These are phyloP conservation scores for Melanotus villosus DNA, from an alignment of 2,888 invertebrate genomes.

Conservation along the genomic window DNA sequence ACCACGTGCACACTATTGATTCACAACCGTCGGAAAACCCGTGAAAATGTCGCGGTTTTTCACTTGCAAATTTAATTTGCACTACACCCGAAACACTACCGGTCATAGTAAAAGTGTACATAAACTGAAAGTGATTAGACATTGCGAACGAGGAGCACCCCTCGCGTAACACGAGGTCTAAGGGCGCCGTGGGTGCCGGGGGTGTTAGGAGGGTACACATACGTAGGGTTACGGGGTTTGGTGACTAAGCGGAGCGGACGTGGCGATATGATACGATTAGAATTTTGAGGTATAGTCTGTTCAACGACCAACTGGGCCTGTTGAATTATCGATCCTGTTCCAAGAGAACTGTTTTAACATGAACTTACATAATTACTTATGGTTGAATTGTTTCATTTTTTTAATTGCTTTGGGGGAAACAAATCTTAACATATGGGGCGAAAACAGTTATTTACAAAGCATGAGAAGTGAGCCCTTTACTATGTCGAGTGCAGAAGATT, in stretches of 20 bases:
- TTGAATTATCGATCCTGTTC: conserved; percentile 16
- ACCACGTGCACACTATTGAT: conserved; percentile 24
- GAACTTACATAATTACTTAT: too few species aligned
- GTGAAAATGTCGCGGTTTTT: not conserved
- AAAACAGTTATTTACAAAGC: too few species aligned
- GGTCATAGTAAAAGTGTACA: conserved; percentile 54
- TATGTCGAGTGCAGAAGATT: too few species aligned
- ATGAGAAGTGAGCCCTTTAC: too few species aligned
- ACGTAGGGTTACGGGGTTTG: conserved; percentile 58
- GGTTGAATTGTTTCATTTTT: too few species aligned
- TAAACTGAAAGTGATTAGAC: conserved; percentile 66
- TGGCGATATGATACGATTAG: conserved; percentile 49
- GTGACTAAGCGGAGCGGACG: conserved; percentile 58
- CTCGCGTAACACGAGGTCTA: conserved; percentile 52
- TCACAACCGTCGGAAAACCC: not conserved
- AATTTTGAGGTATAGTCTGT: conserved; percentile 36
- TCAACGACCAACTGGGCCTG: conserved; percentile 3
- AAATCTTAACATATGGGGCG: too few species aligned
- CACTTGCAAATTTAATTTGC: conserved; percentile 20
- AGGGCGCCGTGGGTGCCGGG: conserved; percentile 54
- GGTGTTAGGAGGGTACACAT: conserved; percentile 56
- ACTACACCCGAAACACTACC: conserved; percentile 33
- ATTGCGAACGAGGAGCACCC: conserved; percentile 64
- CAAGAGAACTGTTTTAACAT: too few species aligned
- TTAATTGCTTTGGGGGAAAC: too few species aligned